phyloP scores from a whole-genome alignment of 2,888 invertebrate species.

The Xylota segnis region DNA sequence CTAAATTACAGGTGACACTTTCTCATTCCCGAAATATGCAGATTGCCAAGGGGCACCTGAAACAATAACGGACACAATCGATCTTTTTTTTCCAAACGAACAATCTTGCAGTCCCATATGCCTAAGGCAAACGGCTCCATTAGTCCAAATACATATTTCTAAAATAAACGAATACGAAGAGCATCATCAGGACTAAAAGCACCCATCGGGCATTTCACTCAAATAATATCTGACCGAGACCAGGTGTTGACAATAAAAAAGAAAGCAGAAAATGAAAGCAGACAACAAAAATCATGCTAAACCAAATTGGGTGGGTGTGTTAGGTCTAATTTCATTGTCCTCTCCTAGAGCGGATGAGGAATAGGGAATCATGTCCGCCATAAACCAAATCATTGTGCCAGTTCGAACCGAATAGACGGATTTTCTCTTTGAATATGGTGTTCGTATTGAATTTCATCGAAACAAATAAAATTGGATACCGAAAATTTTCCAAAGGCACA shows the following conservation, averaged over 20 bases:
- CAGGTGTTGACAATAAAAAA: slow-evolving; percentile 54
- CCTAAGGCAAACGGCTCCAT: slow-evolving; percentile 29
- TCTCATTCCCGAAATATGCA: neutral
- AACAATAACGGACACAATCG: slow-evolving; percentile 30
- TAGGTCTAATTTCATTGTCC: slow-evolving; percentile 35
- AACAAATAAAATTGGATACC: slow-evolving; percentile 38
- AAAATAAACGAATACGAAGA: slow-evolving; percentile 12
- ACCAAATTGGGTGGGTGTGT: slow-evolving; percentile 8
- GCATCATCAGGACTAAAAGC: slow-evolving; percentile 40
- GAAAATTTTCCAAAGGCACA: slow-evolving; percentile 8
- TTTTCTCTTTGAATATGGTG: slow-evolving; percentile 2
- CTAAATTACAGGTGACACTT: slow-evolving; percentile 33
- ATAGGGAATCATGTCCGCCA: slow-evolving; percentile 3
- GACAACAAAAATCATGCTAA: neutral
- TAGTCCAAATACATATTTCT: slow-evolving; percentile 36
- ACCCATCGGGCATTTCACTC: slow-evolving; percentile 37
- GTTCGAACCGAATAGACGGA: slow-evolving; percentile 4
- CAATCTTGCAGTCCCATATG: slow-evolving; percentile 25
- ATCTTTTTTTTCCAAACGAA: neutral
- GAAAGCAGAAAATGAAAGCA: neutral
- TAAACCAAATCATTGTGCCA: slow-evolving; percentile 37
- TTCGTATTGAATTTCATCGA: slow-evolving; percentile 49
- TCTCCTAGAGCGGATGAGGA: neutral
- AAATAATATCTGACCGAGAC: slow-evolving; percentile 40
- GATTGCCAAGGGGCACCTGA: slow-evolving; percentile 21